phyloP scores from a whole-genome alignment of 2,797 vertebrate species.

The Eleutherodactylus coqui region DNA sequence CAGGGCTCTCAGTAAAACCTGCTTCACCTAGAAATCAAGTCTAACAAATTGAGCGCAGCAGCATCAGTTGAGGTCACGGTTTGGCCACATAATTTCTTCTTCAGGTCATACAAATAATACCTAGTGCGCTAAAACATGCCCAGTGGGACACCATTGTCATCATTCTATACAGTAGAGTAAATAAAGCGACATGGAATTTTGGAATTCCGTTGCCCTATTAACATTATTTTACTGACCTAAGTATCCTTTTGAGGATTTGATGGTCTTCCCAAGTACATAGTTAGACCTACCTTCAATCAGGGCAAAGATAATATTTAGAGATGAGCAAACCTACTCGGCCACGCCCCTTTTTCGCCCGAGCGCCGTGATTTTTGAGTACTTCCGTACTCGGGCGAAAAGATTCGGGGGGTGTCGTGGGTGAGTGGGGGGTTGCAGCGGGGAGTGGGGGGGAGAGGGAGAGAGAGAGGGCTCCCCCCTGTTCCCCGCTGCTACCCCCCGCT shows the following conservation, averaged over 20 bases:
- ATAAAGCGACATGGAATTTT: not conserved
- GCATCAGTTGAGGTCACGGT: not conserved
- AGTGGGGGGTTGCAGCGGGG: too few species aligned
- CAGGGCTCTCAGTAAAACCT: not conserved
- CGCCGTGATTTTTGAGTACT: too few species aligned
- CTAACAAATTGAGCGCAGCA: not conserved
- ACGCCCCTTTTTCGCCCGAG: too few species aligned
- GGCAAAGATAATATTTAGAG: not conserved
- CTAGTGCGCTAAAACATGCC: not conserved
- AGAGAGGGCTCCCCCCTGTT: too few species aligned
- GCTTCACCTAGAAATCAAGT: not conserved
- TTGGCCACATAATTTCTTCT: not conserved
- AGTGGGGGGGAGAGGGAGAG: too few species aligned
- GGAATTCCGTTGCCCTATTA: not conserved
- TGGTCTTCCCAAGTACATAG: not conserved
- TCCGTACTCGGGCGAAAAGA: too few species aligned
- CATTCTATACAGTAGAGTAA: not conserved
- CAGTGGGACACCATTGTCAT: not conserved
- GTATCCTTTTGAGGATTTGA: not conserved
- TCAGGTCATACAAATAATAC: not conserved
- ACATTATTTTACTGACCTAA: not conserved
- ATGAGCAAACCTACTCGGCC: too few species aligned
- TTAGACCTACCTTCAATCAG: not conserved
- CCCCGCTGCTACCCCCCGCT: too few species aligned
- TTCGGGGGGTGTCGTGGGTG: too few species aligned